Evolutionary conservation across 2,797 vertebrate species (phyloP).

Genomic region (Spizella passerina): DNA sequence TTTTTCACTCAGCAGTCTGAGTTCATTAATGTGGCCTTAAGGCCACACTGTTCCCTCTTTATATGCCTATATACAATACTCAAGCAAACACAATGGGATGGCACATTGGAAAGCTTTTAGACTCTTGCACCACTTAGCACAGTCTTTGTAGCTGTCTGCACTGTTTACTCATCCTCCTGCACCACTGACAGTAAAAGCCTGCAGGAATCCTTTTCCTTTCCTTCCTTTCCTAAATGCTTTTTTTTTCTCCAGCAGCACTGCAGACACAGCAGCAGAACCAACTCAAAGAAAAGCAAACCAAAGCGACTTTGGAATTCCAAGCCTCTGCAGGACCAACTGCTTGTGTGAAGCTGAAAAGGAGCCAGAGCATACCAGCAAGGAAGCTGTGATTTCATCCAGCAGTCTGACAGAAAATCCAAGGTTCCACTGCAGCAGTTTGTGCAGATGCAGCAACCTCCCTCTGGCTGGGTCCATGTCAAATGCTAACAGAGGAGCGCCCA

Average conservation of each 20-base stretch:
- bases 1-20: background rate
- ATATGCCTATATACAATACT: background rate
- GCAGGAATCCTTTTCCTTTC: background rate
- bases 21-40: background rate
- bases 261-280: background rate
- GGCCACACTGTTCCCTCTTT: background rate
- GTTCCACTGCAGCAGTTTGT: slow-evolving; percentile 23
- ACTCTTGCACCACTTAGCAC: background rate
- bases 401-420: background rate
- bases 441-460: slow-evolving; percentile 14
- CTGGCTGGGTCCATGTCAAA: background rate
- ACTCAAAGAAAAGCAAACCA: background rate
- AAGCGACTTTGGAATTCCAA: background rate
- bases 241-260: background rate
- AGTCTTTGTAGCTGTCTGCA: slow-evolving; percentile 32
- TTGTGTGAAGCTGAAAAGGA: slow-evolving; percentile 44
- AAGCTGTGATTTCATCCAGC: slow-evolving; percentile 15
- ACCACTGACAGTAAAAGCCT: slow-evolving; percentile 1
- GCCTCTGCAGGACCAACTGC: background rate
- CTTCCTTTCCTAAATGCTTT: background rate
- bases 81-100: background rate
- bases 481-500: background rate
- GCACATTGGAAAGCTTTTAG: background rate
- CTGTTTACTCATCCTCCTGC: background rate
- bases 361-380: slow-evolving; percentile 35